Percentiles rank a stretch among this genome's conserved stretches.
These are phyloP conservation scores for Ardeotis arabs DNA, from an alignment of 2,113 vertebrate species.

Conservation along the genomic window DNA sequence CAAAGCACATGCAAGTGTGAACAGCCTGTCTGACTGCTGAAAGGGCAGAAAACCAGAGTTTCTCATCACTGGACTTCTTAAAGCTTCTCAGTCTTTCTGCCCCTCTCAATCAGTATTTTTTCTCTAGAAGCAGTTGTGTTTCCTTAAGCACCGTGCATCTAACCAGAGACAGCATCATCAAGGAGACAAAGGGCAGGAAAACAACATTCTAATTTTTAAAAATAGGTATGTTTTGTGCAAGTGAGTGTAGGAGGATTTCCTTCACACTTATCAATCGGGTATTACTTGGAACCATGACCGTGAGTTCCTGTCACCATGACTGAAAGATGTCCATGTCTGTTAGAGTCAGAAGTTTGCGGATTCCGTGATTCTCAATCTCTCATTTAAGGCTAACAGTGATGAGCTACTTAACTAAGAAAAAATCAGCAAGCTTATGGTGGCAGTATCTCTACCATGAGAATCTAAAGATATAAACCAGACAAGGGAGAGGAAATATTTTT, in stretches of 20 bases:
- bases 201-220: neutral
- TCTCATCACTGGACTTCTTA: neutral
- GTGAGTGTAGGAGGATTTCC: neutral
- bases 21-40: neutral
- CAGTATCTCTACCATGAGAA: neutral
- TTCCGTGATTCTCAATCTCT: neutral
- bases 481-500: neutral
- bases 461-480: neutral
- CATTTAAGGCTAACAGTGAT: neutral
- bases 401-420: neutral
- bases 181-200: neutral
- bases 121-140: neutral
- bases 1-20: neutral
- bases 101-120: neutral
- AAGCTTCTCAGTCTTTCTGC: neutral
- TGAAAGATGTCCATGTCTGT: neutral
- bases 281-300: neutral
- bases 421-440: neutral
- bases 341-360: neutral
- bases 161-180: neutral
- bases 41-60: neutral
- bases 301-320: neutral
- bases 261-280: neutral
- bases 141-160: accelerated
- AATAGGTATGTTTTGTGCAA: neutral